Conservation (phyloP, 2,797 vertebrate species). For the Tamandua tetradactyla region DNA sequence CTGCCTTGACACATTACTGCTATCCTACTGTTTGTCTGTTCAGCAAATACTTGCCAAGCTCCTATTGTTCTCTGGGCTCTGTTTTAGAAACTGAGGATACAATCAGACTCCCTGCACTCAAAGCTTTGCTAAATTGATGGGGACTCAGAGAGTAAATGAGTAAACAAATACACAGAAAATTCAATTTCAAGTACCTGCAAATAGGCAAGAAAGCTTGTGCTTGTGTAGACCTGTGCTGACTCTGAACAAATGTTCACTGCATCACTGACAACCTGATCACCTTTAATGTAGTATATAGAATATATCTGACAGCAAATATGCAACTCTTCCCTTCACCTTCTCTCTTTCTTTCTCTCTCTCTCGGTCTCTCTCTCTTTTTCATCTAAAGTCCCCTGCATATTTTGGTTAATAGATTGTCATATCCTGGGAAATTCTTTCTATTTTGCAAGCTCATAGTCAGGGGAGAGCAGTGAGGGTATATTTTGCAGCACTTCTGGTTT, state of each 20-base stretch:
- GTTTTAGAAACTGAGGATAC: not conserved
- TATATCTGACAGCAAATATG: accelerated
- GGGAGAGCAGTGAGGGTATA: too few relatives aligned
- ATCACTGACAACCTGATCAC: not conserved
- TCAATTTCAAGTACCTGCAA: not conserved
- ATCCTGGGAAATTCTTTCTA: not conserved
- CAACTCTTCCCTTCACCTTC: not conserved
- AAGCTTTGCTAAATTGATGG: not conserved
- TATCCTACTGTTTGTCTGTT: not conserved
- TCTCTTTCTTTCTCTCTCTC: too few relatives aligned
- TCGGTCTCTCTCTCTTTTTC: not conserved
- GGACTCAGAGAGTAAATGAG: not conserved
- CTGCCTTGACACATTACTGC: not conserved
- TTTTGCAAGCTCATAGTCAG: not conserved
- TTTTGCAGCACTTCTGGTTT: not conserved
- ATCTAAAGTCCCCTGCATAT: not conserved
- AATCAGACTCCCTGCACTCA: not conserved
- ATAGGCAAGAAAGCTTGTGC: not conserved
- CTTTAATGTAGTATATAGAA: not conserved
- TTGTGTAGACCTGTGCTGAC: not conserved
- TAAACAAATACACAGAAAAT: not conserved
- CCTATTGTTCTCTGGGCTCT: not conserved
- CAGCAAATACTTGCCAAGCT: not conserved
- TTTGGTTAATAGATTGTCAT: not conserved
- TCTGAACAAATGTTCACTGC: not conserved